A percentile compares a stretch with the other conserved stretches of the same genome.
Evolutionary conservation across 2,888 invertebrate genomes (phyloP).

Genomic region (Drosophila infuscata): DNA sequence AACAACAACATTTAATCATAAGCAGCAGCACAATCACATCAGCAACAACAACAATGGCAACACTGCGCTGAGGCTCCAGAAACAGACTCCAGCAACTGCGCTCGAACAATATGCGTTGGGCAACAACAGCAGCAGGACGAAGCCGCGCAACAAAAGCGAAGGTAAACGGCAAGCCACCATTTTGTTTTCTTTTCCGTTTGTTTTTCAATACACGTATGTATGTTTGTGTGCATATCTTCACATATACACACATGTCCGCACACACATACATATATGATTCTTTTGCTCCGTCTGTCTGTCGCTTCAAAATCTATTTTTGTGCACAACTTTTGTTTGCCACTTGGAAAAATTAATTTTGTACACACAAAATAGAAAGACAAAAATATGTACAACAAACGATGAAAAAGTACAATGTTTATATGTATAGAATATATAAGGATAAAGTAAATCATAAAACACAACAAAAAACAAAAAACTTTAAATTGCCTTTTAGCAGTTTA

Average conservation of each 20-base stretch:
- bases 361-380: conserved; percentile 4
- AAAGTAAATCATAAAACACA: background rate
- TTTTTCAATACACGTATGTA: conserved; percentile 5
- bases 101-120: conserved; percentile 13
- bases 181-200: conserved; percentile 22
- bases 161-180: conserved; percentile 70
- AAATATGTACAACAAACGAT: background rate
- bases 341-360: conserved; percentile 3
- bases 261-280: background rate
- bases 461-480: background rate
- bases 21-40: conserved; percentile 12
- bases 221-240: conserved; percentile 2
- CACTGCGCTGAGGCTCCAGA: conserved; percentile 28
- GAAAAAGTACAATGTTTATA: background rate
- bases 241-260: background rate
- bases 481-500: background rate
- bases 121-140: conserved; percentile 38
- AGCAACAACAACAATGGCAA: conserved; percentile 17
- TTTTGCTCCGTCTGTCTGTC: conserved; percentile 12
- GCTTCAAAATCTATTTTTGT: conserved; percentile 57
- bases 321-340: conserved; percentile 32
- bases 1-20: conserved; percentile 1
- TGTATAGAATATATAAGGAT: background rate
- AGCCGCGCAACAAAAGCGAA: conserved; percentile 76
- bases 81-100: conserved; percentile 11